Conservation (phyloP, 2,113 vertebrate species). For the Embiotoca jacksoni region DNA sequence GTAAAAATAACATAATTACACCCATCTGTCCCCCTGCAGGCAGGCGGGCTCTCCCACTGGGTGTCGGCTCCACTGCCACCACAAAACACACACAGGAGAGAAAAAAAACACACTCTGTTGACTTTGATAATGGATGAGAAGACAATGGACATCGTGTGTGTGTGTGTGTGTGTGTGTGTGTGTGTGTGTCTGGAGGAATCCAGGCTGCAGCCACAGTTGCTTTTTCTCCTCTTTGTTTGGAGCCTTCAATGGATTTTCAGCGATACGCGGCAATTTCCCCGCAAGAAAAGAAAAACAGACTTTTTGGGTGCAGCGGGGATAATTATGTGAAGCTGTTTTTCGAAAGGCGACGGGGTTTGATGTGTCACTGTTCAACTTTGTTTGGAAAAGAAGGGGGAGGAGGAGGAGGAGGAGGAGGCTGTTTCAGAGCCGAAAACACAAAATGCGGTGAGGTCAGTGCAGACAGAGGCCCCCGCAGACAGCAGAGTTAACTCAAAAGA, state of each 20-base stretch:
- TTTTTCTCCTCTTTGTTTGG: constrained; percentile 60
- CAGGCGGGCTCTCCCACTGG: constrained; percentile 75
- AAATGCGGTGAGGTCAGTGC: constrained; percentile 15
- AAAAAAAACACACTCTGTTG: constrained; percentile 42
- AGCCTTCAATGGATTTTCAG: constrained; percentile 59
- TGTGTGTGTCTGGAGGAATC: constrained; percentile 62
- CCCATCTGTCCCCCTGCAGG: constrained; percentile 81
- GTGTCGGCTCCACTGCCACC: constrained; percentile 52
- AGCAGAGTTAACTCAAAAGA: not conserved
- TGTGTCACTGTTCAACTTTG: constrained; percentile 16
- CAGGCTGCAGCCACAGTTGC: constrained; percentile 31
- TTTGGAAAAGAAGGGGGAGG: not conserved
- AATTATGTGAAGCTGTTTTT: constrained; percentile 62
- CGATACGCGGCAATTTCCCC: constrained; percentile 60
- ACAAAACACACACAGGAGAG: constrained; percentile 54
- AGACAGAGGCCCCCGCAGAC: not conserved
- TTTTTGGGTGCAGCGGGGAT: constrained; percentile 41
- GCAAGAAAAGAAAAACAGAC: constrained; percentile 47
- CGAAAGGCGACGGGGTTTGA: not conserved
- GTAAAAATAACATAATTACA: constrained; percentile 89
- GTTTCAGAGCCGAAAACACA: constrained; percentile 45
- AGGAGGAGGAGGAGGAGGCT: constrained; percentile 11
- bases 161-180: constrained; percentile 10
- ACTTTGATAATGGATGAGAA: constrained; percentile 59
- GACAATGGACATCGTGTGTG: constrained; percentile 48